Conservation (phyloP, 2,113 vertebrate genomes). For the Daboia siamensis region DNA sequence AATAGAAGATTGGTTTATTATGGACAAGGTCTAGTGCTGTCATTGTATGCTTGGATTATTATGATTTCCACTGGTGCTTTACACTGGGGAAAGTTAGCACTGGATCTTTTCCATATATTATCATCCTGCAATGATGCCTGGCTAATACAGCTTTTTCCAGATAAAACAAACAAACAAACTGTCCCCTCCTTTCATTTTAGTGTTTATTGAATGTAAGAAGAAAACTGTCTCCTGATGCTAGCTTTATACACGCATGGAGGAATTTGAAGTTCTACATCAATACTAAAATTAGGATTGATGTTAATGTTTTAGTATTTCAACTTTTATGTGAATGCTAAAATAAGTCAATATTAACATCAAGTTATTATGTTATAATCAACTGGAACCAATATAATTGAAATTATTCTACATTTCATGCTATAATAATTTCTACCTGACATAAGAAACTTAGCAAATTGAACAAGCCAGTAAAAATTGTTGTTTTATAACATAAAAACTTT, state of each 20-base stretch:
- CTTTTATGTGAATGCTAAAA: background rate
- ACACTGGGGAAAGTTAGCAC: background rate
- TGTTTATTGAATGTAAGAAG: background rate
- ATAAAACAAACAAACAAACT: background rate
- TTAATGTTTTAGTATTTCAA: background rate
- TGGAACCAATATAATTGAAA: background rate
- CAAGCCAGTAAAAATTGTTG: background rate
- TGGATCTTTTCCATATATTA: background rate
- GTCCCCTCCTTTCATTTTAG: background rate
- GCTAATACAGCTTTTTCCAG: background rate
- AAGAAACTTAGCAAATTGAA: background rate
- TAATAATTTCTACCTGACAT: background rate
- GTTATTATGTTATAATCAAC: background rate
- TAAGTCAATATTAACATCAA: background rate
- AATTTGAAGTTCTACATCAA: background rate
- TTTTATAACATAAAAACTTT: background rate
- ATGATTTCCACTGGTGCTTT: background rate
- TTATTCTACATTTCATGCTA: background rate
- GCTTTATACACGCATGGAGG: background rate
- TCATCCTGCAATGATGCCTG: background rate
- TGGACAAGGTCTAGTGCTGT: background rate
- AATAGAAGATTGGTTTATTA: background rate
- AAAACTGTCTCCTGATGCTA: background rate
- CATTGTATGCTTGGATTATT: background rate
- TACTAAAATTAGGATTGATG: background rate